phyloP scores from a whole-genome alignment of 2,888 invertebrate genomes.

The Byasa hedistus region DNA sequence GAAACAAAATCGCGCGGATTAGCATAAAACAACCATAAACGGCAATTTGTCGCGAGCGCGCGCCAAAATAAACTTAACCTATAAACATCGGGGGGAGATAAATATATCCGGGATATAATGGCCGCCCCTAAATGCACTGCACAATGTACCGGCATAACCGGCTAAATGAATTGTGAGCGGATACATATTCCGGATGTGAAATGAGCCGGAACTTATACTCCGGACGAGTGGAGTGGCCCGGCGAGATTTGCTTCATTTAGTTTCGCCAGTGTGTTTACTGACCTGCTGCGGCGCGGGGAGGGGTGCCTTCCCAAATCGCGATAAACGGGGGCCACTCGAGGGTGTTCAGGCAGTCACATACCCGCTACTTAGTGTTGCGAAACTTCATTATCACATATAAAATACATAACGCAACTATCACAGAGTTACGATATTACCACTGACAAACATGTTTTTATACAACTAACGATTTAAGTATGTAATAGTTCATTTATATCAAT shows the following conservation, averaged over 20 bases:
- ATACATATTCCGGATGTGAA: slow-evolving; percentile 54
- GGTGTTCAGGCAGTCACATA: neutral
- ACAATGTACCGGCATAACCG: slow-evolving; percentile 51
- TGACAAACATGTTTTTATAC: too few relatives aligned
- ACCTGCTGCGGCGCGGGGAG: slow-evolving; percentile 24
- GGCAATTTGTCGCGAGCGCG: slow-evolving; percentile 54
- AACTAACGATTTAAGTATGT: too few relatives aligned
- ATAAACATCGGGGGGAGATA: slow-evolving; percentile 42
- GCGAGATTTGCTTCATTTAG: slow-evolving; percentile 46
- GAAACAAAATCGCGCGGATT: slow-evolving; percentile 46
- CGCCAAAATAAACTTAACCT: slow-evolving; percentile 50
- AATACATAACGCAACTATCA: neutral
- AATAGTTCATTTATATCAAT: too few relatives aligned
- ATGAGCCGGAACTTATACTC: slow-evolving; percentile 60
- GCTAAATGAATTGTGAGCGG: slow-evolving; percentile 59
- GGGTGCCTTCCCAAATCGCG: slow-evolving; percentile 1
- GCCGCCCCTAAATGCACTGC: slow-evolving; percentile 47
- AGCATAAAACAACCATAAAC: slow-evolving; percentile 64
- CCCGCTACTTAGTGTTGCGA: neutral
- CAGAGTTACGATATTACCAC: too few relatives aligned
- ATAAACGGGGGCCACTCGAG: slow-evolving; percentile 16
- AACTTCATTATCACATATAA: neutral
- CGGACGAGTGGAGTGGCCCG: slow-evolving; percentile 37
- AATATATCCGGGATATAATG: slow-evolving; percentile 44
- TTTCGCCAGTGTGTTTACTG: slow-evolving; percentile 49